Conservation (phyloP, 2,797 vertebrate species). For the Xiphorhynchus erythropygius region DNA sequence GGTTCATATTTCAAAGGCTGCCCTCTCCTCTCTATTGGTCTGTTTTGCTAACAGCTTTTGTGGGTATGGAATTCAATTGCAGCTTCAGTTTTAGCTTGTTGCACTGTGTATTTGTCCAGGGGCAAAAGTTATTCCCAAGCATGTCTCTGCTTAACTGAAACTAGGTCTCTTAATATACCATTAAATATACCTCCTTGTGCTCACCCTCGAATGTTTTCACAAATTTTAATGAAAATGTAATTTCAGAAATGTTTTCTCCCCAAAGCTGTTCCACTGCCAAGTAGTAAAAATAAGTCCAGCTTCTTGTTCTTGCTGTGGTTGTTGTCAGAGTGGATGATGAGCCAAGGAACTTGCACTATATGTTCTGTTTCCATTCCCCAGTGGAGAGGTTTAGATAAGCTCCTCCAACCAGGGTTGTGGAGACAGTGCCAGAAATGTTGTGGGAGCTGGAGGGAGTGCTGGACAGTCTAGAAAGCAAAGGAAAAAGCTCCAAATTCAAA, state of each 20-base stretch:
- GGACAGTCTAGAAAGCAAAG: neutral
- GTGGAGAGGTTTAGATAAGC: constrained; percentile 44
- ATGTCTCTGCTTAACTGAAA: neutral
- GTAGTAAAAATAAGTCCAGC: constrained; percentile 36
- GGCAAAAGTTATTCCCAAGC: neutral
- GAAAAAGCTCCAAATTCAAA: constrained; percentile 3
- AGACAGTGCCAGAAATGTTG: constrained; percentile 34
- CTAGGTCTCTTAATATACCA: neutral
- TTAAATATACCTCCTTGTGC: neutral
- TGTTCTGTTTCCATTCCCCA: constrained; percentile 57
- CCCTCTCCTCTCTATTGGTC: neutral
- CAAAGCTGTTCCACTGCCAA: neutral
- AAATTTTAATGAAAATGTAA: constrained; percentile 36
- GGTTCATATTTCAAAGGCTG: neutral
- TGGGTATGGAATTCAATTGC: neutral
- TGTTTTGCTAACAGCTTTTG: neutral
- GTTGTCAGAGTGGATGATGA: neutral
- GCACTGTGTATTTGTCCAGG: neutral
- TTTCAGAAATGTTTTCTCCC: constrained; percentile 18
- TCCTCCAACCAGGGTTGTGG: neutral
- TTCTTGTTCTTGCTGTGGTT: constrained; percentile 26
- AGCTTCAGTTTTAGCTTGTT: neutral
- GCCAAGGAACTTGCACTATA: constrained; percentile 60
- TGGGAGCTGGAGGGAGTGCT: constrained; percentile 26
- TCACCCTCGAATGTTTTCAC: neutral